Percentiles rank a stretch among this genome's conserved stretches.
Evolutionary conservation across 1,140 invertebrate genomes (phyloP).

Genomic region (Euwallacea similis): DNA sequence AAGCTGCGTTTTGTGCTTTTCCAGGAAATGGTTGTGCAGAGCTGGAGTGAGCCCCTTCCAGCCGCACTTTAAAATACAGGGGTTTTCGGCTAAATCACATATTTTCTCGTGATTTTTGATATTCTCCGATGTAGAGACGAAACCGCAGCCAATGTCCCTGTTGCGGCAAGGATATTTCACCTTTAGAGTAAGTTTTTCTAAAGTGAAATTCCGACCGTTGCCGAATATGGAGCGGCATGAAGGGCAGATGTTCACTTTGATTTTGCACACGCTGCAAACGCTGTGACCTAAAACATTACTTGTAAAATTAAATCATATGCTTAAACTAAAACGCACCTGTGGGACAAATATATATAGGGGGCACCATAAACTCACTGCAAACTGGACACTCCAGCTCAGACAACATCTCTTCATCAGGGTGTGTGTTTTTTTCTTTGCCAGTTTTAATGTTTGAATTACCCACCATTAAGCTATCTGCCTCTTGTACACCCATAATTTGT

Average conservation of each 20-base stretch:
- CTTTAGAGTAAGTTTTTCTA: conserved; percentile 47
- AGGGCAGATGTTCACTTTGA: conserved; percentile 55
- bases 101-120: conserved; percentile 26
- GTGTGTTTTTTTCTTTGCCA: conserved; percentile 5
- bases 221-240: conserved; percentile 56
- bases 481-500: conserved; percentile 18
- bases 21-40: conserved; percentile 23
- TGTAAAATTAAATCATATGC: too few species aligned
- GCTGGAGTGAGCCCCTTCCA: conserved; percentile 20
- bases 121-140: conserved; percentile 31
- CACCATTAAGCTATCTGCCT: neutral
- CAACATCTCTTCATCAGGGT: conserved; percentile 48
- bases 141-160: conserved; percentile 30
- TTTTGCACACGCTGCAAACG: conserved; percentile 56
- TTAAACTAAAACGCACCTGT: conserved; percentile 42
- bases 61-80: conserved; percentile 26
- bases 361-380: conserved; percentile 60
- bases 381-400: conserved; percentile 61
- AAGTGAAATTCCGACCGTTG: conserved; percentile 56
- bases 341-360: conserved; percentile 58
- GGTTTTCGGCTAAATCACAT: conserved; percentile 25
- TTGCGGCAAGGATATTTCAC: conserved; percentile 37
- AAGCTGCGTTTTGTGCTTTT: neutral
- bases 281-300: conserved; percentile 53
- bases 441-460: neutral